Evolutionary conservation across 2,113 vertebrate genomes (phyloP), one percentile per base, ranked within the genome.

Genomic region (Stictonetta naevosa): DNA sequence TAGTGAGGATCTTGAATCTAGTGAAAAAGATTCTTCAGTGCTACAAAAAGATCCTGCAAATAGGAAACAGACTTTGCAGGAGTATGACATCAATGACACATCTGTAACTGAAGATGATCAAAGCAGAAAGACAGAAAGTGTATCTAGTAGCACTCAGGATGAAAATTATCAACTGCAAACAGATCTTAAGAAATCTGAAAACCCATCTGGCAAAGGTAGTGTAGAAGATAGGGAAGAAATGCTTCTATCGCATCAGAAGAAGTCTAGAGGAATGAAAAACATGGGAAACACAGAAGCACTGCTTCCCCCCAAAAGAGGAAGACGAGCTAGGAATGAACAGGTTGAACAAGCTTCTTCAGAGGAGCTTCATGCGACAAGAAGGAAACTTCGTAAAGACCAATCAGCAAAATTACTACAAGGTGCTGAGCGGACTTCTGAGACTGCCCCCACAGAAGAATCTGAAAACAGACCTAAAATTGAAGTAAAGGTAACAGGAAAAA

Each of bases 221-320:
- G 52, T 80, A 59, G 64, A 86, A 50, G 46, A 66, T 19, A 77
- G 53, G 36, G 71, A 63, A 38, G 91, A 89, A 42, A 34, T 22
- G 48, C 18, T 38, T 29, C 59, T 79, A 60, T 52, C 76, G 36
- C 48, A 25, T 4, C 38, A 28, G 21, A 75, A 38, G 59, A 86
- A 55, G 11, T 25, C 31, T 40, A 83, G 71, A 77, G 34, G 44
- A 52, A 76, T 9, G 13, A 67, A 74, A 38, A 66, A 3, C 55
- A 33, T 3, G 46, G 88, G 87, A 60, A 75, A 40, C 8, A 11
- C 68, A 55, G 81, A 96, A 11, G 21, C 63, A 11, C n/a, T 44
- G 23, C 11, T 94, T 71, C 64, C 88, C 48, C 13, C 59, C 15
- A 96, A 60, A 83, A 87, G 92, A 82, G 82, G 60, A 42, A 94